Conservation (phyloP, 1,140 invertebrate species). For the Anastatus disparis region DNA sequence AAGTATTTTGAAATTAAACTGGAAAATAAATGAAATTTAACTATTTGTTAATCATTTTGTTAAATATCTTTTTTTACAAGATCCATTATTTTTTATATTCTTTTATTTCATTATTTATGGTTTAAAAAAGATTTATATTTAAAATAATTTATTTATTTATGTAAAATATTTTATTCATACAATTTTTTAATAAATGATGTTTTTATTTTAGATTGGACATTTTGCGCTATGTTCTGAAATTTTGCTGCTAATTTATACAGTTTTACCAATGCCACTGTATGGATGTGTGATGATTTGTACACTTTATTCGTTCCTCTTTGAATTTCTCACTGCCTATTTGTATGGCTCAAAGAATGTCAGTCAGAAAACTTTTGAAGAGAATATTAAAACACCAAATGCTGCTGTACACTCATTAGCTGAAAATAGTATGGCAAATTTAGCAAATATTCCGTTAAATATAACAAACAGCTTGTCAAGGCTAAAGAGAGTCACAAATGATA, state of each 20-base stretch:
- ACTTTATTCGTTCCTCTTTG: slow-evolving; percentile 85
- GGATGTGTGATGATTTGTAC: slow-evolving; percentile 80
- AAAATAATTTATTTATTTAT: not conserved
- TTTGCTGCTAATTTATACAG: slow-evolving; percentile 90
- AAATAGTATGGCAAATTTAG: not conserved
- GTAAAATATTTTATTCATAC: not conserved
- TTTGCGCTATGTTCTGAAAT: slow-evolving; percentile 89
- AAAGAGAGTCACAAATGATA: not conserved
- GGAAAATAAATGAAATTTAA: not conserved
- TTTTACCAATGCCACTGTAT: slow-evolving; percentile 91
- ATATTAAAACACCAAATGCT: not conserved
- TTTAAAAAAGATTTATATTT: not conserved
- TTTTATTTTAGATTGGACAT: slow-evolving; percentile 70
- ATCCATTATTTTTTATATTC: not conserved
- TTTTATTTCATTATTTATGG: not conserved
- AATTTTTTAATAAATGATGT: not conserved
- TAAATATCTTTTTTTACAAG: not conserved
- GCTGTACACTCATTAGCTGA: not conserved
- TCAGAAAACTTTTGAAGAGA: not conserved
- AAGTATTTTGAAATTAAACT: slow-evolving; percentile 5
- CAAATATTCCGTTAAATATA: not conserved
- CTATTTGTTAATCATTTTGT: not conserved
- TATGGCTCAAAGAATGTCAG: slow-evolving; percentile 44
- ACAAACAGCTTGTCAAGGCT: not conserved
- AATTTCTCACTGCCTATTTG: slow-evolving; percentile 69